phyloP scores from a whole-genome alignment of 2,113 vertebrate species.

The Meriones unguiculatus region DNA sequence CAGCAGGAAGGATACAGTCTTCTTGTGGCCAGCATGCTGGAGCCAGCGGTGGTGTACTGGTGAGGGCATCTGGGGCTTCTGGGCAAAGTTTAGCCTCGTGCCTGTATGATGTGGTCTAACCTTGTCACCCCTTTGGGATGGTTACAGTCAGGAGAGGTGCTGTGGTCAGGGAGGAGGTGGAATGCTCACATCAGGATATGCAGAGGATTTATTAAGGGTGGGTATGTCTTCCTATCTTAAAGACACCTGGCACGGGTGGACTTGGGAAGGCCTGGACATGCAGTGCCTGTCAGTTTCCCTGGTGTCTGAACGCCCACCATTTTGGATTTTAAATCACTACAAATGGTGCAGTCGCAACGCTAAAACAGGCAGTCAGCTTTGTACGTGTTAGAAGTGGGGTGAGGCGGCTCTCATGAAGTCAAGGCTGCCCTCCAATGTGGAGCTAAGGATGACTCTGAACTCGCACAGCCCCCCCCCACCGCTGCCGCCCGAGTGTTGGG shows the following conservation, averaged over 20 bases:
- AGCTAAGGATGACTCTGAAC: background rate
- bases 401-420: background rate
- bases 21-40: conserved; percentile 92
- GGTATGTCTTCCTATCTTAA: background rate
- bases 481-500: too few species aligned
- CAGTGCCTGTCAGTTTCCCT: fast-evolving
- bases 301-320: fast-evolving
- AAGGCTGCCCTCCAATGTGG: background rate
- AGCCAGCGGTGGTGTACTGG: conserved; percentile 94
- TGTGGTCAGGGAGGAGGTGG: fast-evolving
- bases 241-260: background rate
- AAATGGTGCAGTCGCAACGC: background rate
- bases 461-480: background rate
- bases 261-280: background rate
- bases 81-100: background rate
- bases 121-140: background rate
- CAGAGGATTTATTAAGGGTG: background rate
- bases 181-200: background rate
- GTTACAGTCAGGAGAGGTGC: background rate
- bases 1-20: conserved; percentile 86
- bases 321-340: background rate
- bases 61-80: conserved; percentile 62
- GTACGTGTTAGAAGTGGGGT: background rate
- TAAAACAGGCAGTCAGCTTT: background rate
- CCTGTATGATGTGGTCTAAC: background rate